Base-by-base conservation (phyloP, 2,797 vertebrate genomes). In the Fistularia commersonii region DNA sequence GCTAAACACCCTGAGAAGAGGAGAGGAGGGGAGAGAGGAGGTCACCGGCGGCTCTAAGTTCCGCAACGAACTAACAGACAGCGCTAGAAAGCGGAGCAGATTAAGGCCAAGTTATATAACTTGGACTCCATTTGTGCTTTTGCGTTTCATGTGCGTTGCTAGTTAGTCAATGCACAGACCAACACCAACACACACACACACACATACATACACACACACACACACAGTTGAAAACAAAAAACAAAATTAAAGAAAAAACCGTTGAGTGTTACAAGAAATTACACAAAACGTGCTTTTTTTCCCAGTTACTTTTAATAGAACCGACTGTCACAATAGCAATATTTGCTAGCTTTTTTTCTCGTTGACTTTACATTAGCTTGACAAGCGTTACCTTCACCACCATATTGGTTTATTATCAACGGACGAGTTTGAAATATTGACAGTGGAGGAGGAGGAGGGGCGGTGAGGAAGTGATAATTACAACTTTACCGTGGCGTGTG, bases 81-180 rank as follows among this genome's bases (percentile, higher is more conserved):
- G 54, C 66, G 74, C 50, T 71, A 64, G 74, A 83, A 74, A 82
- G 75, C 72, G 77, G 62, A 70, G 74, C 73, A 89, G 87, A 90
- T 90, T 89, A 88, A 88, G 87, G 87, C 79, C 84, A 84, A 79
- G 85, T 91, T 91, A 90, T 86, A 87, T 91, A 91, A 91, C 81
- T 82, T 77, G 72, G 66, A 69, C 76, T 74, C 78, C 75, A 79
- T 84, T 79, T 43, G 61, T 68, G 79, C 57, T 69, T 72, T 60
- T 76, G 79, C 61, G 48, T 38, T 53, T 62, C 67, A 69, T 71
- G 65, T 60, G 64, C 23, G 23, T 23, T 23, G 23, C 57, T 50
- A 65, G 52, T 58, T 57, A 6, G 33, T 58, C 33, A 45, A 48
- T 36, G 54, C 51, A 56, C 39, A 44, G 8, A 37, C 7, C n/a